These are phyloP conservation scores for Otocyon megalotis DNA, from an alignment of 2,113 vertebrate species.

Conservation along the genomic window DNA sequence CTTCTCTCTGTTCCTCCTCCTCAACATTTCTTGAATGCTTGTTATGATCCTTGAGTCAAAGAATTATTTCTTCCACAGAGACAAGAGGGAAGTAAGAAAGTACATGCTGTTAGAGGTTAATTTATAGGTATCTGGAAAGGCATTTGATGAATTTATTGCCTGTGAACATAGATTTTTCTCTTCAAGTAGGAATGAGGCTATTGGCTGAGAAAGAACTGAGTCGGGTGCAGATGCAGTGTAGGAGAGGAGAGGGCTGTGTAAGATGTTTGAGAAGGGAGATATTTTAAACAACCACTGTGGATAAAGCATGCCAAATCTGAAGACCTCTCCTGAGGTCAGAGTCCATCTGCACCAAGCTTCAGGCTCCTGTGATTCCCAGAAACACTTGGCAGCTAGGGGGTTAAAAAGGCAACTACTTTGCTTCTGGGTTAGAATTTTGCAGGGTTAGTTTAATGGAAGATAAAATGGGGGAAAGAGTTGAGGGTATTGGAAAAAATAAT, in stretches of 20 bases:
- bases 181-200: background rate
- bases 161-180: background rate
- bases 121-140: background rate
- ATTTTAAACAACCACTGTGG: background rate
- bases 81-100: constrained; percentile 16
- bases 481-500: background rate
- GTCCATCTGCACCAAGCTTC: background rate
- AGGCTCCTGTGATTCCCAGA: background rate
- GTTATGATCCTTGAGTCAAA: background rate
- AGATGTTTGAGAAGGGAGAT: background rate
- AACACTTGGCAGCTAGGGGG: background rate
- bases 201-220: background rate
- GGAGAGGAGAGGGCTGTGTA: background rate
- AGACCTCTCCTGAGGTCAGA: background rate
- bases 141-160: background rate
- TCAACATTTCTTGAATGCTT: background rate
- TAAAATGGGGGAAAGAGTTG: background rate
- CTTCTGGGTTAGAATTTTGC: background rate
- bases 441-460: background rate
- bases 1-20: background rate
- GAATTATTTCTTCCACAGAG: background rate
- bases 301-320: background rate
- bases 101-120: background rate
- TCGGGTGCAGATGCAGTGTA: no score
- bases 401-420: background rate